Evolutionary conservation across 2,888 invertebrate species (phyloP), one percentile per base, ranked within the genome.

Genomic region (Aphrophora alni): DNA sequence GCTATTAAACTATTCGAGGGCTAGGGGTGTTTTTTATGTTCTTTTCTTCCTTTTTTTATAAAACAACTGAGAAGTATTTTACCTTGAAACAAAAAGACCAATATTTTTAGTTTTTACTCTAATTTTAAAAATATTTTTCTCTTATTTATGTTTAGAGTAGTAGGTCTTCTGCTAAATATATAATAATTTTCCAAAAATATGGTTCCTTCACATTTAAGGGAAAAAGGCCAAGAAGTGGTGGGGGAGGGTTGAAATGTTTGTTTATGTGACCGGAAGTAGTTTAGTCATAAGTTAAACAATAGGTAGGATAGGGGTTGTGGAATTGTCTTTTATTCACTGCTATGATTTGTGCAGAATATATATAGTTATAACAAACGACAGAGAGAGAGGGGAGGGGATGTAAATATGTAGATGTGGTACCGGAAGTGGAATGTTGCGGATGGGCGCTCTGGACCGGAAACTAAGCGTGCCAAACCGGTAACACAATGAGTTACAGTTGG

Each of bases 381-480:
- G n/a, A 59, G 59, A 44, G 33, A 5, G 33, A n/a, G 33, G 33
- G 33, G 33, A 33, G 8, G 59, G 59, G 59, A 59, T 59, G 59
- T 59, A 59, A 59, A 59, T 59, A 59, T 59, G 59, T 59, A 59
- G 59, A 59, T 59, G 59, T 59, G 59, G 59, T 59, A 21, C 59
- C 59, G 59, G 59, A 59, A 59, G 59, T 59, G 59, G 59, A 21
- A 14, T 59, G 59, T 59, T 59, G 59, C 59, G 59, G 59, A 59
- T 59, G 59, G 59, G 59, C 59, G 59, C 59, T 59, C 59, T 21
- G 59, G 59, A 59, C 59, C 59, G 59, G 59, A 59, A 59, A 59
- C 59, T 59, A 21, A 59, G 59, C 59, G 59, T 59, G 59, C 59
- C 59, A 59, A 59, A 59, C 59, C 59, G 59, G 59, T 59, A 59